phyloP scores from a whole-genome alignment of 2,888 invertebrate genomes.

The Pterostichus madidus region DNA sequence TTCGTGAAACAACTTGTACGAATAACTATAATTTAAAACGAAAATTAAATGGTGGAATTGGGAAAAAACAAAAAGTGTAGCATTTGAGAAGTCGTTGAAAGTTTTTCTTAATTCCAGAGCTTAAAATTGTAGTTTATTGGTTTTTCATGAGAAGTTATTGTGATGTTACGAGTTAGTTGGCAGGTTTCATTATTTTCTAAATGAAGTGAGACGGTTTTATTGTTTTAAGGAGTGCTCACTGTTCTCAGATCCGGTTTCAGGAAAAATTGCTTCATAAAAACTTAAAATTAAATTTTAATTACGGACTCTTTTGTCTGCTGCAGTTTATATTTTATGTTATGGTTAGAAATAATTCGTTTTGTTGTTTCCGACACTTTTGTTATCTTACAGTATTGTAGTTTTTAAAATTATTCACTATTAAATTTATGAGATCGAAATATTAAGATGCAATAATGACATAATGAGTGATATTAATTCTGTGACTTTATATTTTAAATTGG shows the following conservation, averaged over 20 bases:
- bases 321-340: too few relatives aligned
- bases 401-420: not conserved
- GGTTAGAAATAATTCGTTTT: too few relatives aligned
- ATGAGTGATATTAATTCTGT: not conserved
- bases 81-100: not conserved
- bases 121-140: conserved; percentile 43
- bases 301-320: not conserved
- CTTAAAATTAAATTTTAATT: conserved; percentile 19
- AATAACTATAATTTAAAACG: too few relatives aligned
- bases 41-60: too few relatives aligned
- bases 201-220: conserved; percentile 36
- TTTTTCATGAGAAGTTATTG: conserved; percentile 34
- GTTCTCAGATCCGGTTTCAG: conserved; percentile 7
- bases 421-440: not conserved
- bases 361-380: too few relatives aligned
- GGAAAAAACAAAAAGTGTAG: too few relatives aligned
- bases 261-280: conserved; percentile 10
- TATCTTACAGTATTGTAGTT: too few relatives aligned
- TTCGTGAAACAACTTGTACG: too few relatives aligned
- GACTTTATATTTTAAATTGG: not conserved
- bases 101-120: conserved; percentile 19
- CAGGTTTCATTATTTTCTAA: conserved; percentile 20
- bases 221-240: conserved; percentile 7
- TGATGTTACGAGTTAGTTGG: conserved; percentile 37
- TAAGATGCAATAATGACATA: not conserved